Conservation (phyloP, 2,113 vertebrate genomes). For the Urocolius indicus region DNA sequence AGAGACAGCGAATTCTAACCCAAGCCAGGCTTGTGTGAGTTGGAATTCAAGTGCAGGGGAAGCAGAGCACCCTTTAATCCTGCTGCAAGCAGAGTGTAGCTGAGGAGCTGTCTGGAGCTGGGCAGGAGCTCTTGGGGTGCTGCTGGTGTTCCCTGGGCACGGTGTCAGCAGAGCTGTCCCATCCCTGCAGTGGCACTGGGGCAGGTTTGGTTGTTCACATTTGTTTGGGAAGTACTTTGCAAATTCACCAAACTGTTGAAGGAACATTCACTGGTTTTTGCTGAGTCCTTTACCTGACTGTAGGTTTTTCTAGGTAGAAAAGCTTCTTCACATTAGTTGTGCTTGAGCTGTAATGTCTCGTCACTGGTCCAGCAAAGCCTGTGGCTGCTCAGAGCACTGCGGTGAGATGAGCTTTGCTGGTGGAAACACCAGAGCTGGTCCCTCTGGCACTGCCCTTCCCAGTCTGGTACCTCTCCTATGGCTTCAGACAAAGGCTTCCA, state of each 20-base stretch:
- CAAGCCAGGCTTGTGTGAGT: not conserved
- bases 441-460: not conserved
- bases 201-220: too few species aligned
- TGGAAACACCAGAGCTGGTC: not conserved
- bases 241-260: not conserved
- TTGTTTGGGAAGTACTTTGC: not conserved
- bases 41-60: not conserved
- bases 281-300: not conserved
- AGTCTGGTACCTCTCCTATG: not conserved
- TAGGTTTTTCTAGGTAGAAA: not conserved
- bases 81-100: not conserved
- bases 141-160: not conserved
- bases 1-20: not conserved
- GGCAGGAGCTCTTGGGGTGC: not conserved
- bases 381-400: not conserved
- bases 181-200: rapidly evolving
- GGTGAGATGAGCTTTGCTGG: not conserved
- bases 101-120: not conserved
- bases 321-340: rapidly evolving
- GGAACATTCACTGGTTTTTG: not conserved
- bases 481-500: not conserved
- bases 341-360: not conserved
- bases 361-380: not conserved
- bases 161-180: rapidly evolving
- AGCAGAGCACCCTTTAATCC: not conserved